Percentiles rank a stretch among this genome's conserved stretches.
Evolutionary conservation across 2,888 invertebrate species (phyloP).

Genomic region (Watsonalla cultraria): DNA sequence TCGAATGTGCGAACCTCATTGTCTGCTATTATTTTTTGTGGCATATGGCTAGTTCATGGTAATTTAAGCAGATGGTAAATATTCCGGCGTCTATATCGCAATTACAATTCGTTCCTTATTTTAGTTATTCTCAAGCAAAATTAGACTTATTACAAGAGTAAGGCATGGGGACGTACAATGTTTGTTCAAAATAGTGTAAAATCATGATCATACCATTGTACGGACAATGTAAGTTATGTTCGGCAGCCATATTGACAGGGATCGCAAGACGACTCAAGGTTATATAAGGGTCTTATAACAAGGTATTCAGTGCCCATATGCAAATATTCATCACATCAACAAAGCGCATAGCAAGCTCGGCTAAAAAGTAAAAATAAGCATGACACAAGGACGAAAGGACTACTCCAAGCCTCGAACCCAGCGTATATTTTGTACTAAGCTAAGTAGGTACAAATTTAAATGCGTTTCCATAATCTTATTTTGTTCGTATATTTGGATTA

Average conservation of each 20-base stretch:
- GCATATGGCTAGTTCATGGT: constrained; percentile 59
- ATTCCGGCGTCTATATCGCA: constrained; percentile 19
- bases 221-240: constrained; percentile 43
- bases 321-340: constrained; percentile 58
- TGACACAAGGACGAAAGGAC: constrained; percentile 42
- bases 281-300: constrained; percentile 5
- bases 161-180: too few species aligned
- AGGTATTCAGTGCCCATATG: constrained; percentile 33
- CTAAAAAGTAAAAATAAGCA: constrained; percentile 46
- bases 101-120: constrained; percentile 11
- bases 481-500: constrained; percentile 16
- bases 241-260: constrained; percentile 28
- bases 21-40: constrained; percentile 67
- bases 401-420: constrained; percentile 2
- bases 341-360: constrained; percentile 45
- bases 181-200: constrained; percentile 11
- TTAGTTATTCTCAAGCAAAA: constrained; percentile 1
- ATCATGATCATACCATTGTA: constrained; percentile 29
- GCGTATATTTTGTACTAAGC: constrained; percentile 10
- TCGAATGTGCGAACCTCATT: constrained; percentile 73
- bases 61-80: constrained; percentile 47
- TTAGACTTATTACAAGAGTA: too few species aligned
- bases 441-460: constrained; percentile 10
- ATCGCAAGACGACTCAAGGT: constrained; percentile 49
- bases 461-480: constrained; percentile 10